Conservation (phyloP, 2,797 vertebrate species). For the Cheirogaleus major region DNA sequence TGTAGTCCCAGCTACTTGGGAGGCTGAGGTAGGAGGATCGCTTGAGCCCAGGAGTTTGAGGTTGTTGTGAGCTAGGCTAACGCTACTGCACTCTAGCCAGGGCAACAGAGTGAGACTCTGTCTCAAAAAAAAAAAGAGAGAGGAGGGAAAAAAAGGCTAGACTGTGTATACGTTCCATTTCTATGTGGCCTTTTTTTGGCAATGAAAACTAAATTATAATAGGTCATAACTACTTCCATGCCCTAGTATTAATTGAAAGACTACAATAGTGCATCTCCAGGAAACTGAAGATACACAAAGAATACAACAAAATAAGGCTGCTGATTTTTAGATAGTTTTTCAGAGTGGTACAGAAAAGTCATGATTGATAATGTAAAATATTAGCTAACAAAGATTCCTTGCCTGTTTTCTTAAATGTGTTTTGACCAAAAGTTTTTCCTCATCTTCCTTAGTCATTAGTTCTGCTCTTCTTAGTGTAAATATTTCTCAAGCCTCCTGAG, state of each 20-base stretch:
- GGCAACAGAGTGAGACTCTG: no score
- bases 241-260: not conserved
- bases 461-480: not conserved
- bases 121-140: no score
- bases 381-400: not conserved
- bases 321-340: not conserved
- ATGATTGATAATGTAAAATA: not conserved
- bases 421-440: slow-evolving; percentile 5
- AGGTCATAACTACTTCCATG: not conserved
- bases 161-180: not conserved
- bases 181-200: not conserved
- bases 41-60: no score
- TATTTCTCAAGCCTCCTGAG: slow-evolving; percentile 1
- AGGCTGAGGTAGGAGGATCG: no score
- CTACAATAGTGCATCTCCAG: not conserved
- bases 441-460: not conserved
- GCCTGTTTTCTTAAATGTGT: slow-evolving; percentile 9
- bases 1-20: no score
- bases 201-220: not conserved
- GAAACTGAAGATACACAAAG: not conserved
- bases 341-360: not conserved
- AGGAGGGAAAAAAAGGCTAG: not conserved
- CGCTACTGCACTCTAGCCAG: no score
- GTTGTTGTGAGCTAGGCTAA: no score
- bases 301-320: not conserved